A percentile compares a stretch with the other conserved stretches of the same genome.
These are phyloP conservation scores for Cranoglanis bouderius DNA, from an alignment of 2,113 vertebrate species.

Conservation along the genomic window DNA sequence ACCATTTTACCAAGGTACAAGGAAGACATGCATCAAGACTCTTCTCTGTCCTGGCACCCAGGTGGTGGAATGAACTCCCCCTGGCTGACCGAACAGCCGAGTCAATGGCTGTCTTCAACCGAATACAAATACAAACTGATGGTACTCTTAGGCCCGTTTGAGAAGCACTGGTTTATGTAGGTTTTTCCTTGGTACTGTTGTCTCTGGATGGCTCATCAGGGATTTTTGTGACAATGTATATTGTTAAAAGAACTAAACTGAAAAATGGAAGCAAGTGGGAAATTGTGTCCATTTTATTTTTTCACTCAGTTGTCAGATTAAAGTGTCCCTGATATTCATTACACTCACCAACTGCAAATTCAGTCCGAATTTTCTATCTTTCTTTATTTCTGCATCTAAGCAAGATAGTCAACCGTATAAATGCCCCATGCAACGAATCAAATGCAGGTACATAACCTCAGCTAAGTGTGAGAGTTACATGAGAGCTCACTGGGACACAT, in stretches of 20 bases:
- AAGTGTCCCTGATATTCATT: not conserved
- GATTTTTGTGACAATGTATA: not conserved
- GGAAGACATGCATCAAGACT: not conserved
- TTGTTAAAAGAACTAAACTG: not conserved
- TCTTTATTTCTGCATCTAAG: not conserved
- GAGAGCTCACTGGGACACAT: conserved; percentile 48
- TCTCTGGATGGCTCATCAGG: not conserved
- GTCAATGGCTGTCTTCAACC: not conserved
- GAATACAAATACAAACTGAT: not conserved
- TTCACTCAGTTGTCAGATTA: not conserved
- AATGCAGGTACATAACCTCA: conserved; percentile 43
- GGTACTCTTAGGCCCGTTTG: not conserved
- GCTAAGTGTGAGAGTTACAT: not conserved
- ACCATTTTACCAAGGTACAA: not conserved
- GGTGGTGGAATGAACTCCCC: not conserved
- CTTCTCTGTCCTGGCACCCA: not conserved
- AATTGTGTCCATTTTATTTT: not conserved
- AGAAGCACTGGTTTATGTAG: not conserved
- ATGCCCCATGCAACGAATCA: not conserved
- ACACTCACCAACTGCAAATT: not conserved
- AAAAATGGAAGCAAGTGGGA: not conserved
- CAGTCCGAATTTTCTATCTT: not conserved
- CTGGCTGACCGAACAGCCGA: not conserved
- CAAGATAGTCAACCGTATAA: not conserved
- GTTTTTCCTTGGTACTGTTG: not conserved